Conservation (phyloP, 2,888 invertebrate species). For the Pseudanteris insignis region DNA sequence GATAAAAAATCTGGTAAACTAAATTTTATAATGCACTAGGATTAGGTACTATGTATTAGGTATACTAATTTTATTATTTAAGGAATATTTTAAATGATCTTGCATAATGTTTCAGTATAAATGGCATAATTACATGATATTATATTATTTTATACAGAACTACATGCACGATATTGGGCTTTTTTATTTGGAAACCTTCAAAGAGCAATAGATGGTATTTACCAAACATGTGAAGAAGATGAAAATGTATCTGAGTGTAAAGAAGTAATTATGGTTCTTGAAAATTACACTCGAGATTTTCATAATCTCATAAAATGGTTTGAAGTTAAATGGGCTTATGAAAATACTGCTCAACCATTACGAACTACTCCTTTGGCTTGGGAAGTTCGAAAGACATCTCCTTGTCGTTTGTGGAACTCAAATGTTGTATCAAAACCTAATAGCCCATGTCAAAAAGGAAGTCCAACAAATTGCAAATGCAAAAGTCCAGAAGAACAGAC, state of each 20-base stretch:
- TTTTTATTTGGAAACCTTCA: slow-evolving; percentile 93
- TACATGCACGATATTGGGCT: slow-evolving; percentile 94
- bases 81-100: slow-evolving; percentile 4
- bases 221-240: slow-evolving; percentile 94
- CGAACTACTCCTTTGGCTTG: slow-evolving; percentile 91
- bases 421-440: slow-evolving; percentile 54
- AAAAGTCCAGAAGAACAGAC: slow-evolving; percentile 62
- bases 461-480: slow-evolving; percentile 55
- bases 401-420: slow-evolving; percentile 60
- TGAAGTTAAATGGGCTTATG: slow-evolving; percentile 91
- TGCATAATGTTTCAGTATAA: too few relatives aligned
- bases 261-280: slow-evolving; percentile 93
- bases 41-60: too few relatives aligned
- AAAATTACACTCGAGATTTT: slow-evolving; percentile 94
- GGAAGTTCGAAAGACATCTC: slow-evolving; percentile 91
- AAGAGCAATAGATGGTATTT: slow-evolving; percentile 92
- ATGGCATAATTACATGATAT: slow-evolving; percentile 7
- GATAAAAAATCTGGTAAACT: slow-evolving; percentile 79
- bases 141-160: slow-evolving; percentile 68
- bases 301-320: slow-evolving; percentile 94
- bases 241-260: slow-evolving; percentile 94
- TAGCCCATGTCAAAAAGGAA: slow-evolving; percentile 64
- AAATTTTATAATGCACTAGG: too few relatives aligned
- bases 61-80: slow-evolving; percentile 8
- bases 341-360: slow-evolving; percentile 84